phyloP scores from a whole-genome alignment of 92 coral and sea anemone genomes.

The Actinernus sp. region DNA sequence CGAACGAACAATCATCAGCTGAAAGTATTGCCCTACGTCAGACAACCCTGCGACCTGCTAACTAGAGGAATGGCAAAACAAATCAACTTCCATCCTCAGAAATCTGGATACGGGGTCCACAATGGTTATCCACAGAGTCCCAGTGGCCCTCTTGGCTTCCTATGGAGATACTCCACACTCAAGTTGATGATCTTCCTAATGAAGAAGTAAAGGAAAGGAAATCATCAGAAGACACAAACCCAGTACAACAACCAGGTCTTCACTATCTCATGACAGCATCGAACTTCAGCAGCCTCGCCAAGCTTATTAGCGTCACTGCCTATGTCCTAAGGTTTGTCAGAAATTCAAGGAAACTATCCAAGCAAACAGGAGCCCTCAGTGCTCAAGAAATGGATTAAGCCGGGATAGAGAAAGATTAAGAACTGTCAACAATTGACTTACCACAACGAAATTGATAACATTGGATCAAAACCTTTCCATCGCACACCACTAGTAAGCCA shows the following conservation, averaged over 20 bases:
- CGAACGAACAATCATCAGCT: not conserved
- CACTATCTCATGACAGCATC: constrained; percentile 18
- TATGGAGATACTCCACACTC: too few species aligned
- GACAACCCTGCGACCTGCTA: constrained; percentile 55
- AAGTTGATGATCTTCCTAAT: too few species aligned
- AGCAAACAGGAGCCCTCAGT: constrained; percentile 2
- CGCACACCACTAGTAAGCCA: constrained; percentile 41
- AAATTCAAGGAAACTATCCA: constrained; percentile 3
- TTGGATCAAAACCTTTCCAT: constrained; percentile 5
- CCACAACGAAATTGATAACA: constrained; percentile 19
- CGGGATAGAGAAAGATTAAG: constrained; percentile 19
- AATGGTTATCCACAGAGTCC: constrained; percentile 17
- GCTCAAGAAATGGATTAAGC: constrained; percentile 16
- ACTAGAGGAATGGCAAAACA: constrained; percentile 36
- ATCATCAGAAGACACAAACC: too few species aligned
- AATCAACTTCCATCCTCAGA: constrained; percentile 1
- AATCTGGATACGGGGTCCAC: constrained; percentile 46
- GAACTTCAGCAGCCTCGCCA: constrained; percentile 7
- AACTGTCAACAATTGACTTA: constrained; percentile 6
- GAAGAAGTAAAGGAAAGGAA: too few species aligned
- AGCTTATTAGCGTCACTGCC: constrained; percentile 16
- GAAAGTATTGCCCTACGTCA: constrained; percentile 48
- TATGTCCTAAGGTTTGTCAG: constrained; percentile 29
- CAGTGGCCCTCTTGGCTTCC: constrained; percentile 68
- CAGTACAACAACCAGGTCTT: constrained; percentile 24